Percentiles rank a stretch among this genome's conserved stretches.
phyloP scores from a whole-genome alignment of 1,140 invertebrate genomes.

The Pseudomyrmex sp. region DNA sequence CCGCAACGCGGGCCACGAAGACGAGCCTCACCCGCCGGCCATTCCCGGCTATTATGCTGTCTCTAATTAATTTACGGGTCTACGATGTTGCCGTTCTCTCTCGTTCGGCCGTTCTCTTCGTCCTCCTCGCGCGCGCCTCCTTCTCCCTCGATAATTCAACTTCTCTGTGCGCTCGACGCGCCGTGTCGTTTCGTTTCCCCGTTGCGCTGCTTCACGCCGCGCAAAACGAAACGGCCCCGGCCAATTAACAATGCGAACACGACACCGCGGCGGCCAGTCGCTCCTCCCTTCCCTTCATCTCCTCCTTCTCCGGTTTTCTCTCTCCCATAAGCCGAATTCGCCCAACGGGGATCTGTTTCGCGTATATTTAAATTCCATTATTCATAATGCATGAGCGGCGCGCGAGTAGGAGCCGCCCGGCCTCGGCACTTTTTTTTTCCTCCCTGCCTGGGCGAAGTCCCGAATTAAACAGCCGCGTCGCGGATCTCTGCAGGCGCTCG shows the following conservation, averaged over 20 bases:
- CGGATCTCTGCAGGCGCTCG: slow-evolving; percentile 72
- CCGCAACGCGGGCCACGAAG: slow-evolving; percentile 57
- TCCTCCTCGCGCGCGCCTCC: background rate
- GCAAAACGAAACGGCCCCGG: slow-evolving; percentile 68
- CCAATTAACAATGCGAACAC: slow-evolving; percentile 80
- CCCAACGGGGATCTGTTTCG: slow-evolving; percentile 68
- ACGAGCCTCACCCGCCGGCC: slow-evolving; percentile 47
- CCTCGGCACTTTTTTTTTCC: slow-evolving; percentile 69
- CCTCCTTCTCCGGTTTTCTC: background rate
- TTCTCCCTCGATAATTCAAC: slow-evolving; percentile 51
- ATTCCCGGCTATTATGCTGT: slow-evolving; percentile 70
- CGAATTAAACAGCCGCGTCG: slow-evolving; percentile 79
- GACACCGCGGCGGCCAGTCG: slow-evolving; percentile 65
- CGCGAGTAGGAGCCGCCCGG: slow-evolving; percentile 50
- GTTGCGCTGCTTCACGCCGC: slow-evolving; percentile 35
- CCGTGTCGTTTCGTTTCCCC: slow-evolving; percentile 49
- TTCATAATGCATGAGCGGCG: slow-evolving; percentile 80
- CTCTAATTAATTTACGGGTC: slow-evolving; percentile 77
- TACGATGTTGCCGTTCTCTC: slow-evolving; percentile 58
- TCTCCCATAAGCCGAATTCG: slow-evolving; percentile 56
- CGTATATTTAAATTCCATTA: slow-evolving; percentile 82
- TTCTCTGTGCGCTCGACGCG: slow-evolving; percentile 19
- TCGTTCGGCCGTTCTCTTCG: slow-evolving; percentile 33
- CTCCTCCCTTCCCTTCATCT: background rate
- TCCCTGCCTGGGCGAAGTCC: slow-evolving; percentile 72